Conservation (phyloP, 2,113 vertebrate genomes). For the Hyperopisus bebe region DNA sequence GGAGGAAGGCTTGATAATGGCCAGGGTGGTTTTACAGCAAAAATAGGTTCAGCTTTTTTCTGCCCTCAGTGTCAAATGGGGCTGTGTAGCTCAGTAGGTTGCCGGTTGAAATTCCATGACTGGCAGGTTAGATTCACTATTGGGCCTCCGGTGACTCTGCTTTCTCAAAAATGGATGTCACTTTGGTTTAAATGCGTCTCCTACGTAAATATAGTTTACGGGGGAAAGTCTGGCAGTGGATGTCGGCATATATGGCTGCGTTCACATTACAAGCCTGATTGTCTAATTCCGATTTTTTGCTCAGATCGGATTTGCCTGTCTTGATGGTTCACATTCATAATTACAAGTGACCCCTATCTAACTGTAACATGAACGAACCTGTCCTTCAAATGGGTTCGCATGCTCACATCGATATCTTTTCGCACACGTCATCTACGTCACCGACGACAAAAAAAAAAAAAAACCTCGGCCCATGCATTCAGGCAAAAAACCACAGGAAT, state of each 20-base stretch:
- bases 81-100: not conserved
- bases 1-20: not conserved
- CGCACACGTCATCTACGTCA: not conserved
- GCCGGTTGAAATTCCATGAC: not conserved
- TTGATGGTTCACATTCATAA: not conserved
- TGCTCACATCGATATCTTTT: not conserved
- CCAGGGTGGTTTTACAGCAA: not conserved
- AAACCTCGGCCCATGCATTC: not conserved
- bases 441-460: not conserved
- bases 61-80: not conserved
- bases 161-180: not conserved
- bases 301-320: not conserved
- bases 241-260: not conserved
- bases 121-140: not conserved
- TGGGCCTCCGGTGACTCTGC: not conserved
- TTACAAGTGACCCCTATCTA: not conserved
- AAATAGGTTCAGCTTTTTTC: not conserved
- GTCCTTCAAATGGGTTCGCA: not conserved
- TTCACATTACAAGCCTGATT: not conserved
- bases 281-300: not conserved
- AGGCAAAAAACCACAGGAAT: not conserved
- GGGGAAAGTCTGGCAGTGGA: not conserved
- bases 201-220: not conserved
- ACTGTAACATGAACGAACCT: not conserved
- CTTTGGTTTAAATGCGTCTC: not conserved